These are phyloP conservation scores for Lithobates pipiens DNA, from an alignment of 2,797 vertebrate genomes.

Conservation along the genomic window DNA sequence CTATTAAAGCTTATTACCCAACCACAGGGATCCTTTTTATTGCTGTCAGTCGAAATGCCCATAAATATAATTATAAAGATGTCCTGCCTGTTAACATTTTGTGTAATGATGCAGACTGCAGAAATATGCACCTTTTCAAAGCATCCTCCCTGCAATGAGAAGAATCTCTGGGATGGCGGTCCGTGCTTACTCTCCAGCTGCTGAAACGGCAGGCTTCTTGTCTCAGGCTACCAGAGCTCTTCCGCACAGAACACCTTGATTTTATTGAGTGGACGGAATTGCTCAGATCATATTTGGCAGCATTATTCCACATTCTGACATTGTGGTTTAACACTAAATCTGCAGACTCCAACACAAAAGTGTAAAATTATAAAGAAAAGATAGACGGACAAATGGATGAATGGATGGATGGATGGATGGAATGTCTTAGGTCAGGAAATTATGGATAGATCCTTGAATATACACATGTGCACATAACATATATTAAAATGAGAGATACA, in stretches of 20 bases:
- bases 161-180: constrained; percentile 7
- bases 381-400: no score
- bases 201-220: constrained; percentile 4
- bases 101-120: constrained; percentile 20
- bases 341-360: neutral
- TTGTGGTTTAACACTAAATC: neutral
- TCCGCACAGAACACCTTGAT: neutral
- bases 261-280: neutral
- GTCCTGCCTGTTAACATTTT: constrained; percentile 43
- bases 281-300: neutral
- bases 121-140: constrained; percentile 30
- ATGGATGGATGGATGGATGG: no score
- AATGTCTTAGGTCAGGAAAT: no score
- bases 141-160: constrained; percentile 1
- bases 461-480: no score
- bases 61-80: constrained; percentile 54
- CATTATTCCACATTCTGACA: neutral
- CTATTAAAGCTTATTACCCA: constrained; percentile 51
- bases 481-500: no score
- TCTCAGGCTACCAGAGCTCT: neutral
- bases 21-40: constrained; percentile 41
- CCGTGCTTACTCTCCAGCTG: neutral
- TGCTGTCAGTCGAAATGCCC: constrained; percentile 15
- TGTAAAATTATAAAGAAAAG: neutral
- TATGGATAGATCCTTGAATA: no score